A percentile compares a stretch with the other conserved stretches of the same genome.
phyloP scores from a whole-genome alignment of 2,888 invertebrate species.

The Brenthis hecate region DNA sequence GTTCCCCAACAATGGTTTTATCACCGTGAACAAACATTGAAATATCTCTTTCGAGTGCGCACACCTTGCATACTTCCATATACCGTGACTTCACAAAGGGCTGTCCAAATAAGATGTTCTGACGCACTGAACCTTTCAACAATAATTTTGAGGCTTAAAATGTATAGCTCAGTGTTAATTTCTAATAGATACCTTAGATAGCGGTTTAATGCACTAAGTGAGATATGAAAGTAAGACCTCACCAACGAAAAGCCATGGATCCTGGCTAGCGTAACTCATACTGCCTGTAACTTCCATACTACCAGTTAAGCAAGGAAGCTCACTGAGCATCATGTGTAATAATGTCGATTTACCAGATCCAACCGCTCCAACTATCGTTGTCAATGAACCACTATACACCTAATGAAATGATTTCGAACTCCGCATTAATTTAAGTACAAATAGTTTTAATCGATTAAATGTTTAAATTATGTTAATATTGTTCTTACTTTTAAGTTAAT shows the following conservation, averaged over 20 bases:
- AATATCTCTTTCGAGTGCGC: conserved; percentile 88
- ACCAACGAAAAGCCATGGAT: conserved; percentile 91
- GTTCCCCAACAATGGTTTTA: conserved; percentile 92
- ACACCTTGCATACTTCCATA: conserved; percentile 86
- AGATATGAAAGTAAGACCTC: conserved; percentile 36
- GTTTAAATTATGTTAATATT: neutral
- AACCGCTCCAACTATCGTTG: conserved; percentile 85
- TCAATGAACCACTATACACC: conserved; percentile 67
- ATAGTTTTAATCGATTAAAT: too few relatives aligned
- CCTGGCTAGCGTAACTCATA: conserved; percentile 90
- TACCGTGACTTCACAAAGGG: conserved; percentile 83
- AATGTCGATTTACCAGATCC: conserved; percentile 84
- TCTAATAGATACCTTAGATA: too few relatives aligned
- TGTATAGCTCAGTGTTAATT: too few relatives aligned
- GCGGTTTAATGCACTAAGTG: too few relatives aligned
- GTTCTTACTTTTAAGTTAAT: conserved; percentile 69
- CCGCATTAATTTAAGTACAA: neutral
- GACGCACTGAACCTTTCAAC: conserved; percentile 86
- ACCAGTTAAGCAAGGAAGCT: conserved; percentile 87
- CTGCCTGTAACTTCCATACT: conserved; percentile 83
- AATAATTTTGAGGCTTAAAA: neutral
- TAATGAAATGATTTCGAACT: conserved; percentile 38
- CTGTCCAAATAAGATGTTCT: conserved; percentile 95
- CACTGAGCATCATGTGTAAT: conserved; percentile 86
- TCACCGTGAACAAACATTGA: conserved; percentile 90